Evolutionary conservation across 2,888 invertebrate genomes (phyloP).

Genomic region (Venustoraphidia nigricollis): DNA sequence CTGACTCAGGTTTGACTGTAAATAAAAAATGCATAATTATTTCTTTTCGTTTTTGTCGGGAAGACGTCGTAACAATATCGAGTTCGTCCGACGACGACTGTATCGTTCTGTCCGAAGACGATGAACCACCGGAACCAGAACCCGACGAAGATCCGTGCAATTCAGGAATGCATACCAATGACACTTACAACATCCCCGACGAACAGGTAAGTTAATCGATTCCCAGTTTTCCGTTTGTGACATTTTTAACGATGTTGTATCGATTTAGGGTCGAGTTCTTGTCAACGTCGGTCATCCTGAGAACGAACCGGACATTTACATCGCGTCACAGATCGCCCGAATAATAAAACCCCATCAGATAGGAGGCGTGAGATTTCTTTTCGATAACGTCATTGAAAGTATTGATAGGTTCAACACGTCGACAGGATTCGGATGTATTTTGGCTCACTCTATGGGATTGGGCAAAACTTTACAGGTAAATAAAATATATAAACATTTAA

Average conservation of each 20-base stretch:
- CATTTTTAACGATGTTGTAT: no score
- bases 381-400: conserved; percentile 94
- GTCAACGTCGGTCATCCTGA: conserved; percentile 89
- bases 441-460: conserved; percentile 98
- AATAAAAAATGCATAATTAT: no score
- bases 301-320: conserved; percentile 77
- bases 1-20: no score
- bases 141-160: conserved; percentile 80
- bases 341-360: conserved; percentile 94
- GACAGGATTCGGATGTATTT: conserved; percentile 85
- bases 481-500: not conserved
- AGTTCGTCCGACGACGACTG: conserved; percentile 72
- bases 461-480: conserved; percentile 82
- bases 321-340: conserved; percentile 80
- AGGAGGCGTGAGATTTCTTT: conserved; percentile 59
- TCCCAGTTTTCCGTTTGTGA: no score
- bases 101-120: conserved; percentile 72
- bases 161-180: conserved; percentile 86
- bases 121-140: conserved; percentile 60
- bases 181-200: conserved; percentile 79
- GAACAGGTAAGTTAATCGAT: conserved; percentile 34
- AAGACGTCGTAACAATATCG: conserved; percentile 46
- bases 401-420: conserved; percentile 73
- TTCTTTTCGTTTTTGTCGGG: no score
- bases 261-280: conserved; percentile 55